phyloP scores from a whole-genome alignment of 2,888 invertebrate genomes.

The Elmis aenea region DNA sequence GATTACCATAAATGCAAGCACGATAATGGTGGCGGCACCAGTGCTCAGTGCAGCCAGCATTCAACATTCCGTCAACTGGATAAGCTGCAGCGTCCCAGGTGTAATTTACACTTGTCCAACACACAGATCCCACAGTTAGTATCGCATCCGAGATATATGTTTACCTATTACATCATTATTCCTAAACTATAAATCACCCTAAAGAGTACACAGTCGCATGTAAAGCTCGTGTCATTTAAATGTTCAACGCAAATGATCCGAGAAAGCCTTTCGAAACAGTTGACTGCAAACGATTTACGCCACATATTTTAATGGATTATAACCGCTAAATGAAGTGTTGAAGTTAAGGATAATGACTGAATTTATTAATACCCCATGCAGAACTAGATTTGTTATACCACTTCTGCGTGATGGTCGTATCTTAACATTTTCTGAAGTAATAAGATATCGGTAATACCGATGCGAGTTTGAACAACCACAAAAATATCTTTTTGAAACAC shows the following conservation, averaged over 20 bases:
- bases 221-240: conserved; percentile 14
- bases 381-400: too few relatives aligned
- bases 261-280: conserved; percentile 10
- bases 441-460: too few relatives aligned
- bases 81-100: conserved; percentile 28
- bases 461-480: too few relatives aligned
- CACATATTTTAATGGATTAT: conserved; percentile 20
- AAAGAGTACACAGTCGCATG: conserved; percentile 13
- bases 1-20: conserved; percentile 18
- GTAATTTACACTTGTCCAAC: conserved; percentile 37
- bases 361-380: too few relatives aligned
- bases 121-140: conserved; percentile 30
- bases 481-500: too few relatives aligned
- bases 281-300: conserved; percentile 17
- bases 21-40: conserved; percentile 14
- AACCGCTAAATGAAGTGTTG: conserved; percentile 22
- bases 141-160: conserved; percentile 23
- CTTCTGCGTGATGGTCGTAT: too few relatives aligned
- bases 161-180: conserved; percentile 32
- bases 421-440: too few relatives aligned
- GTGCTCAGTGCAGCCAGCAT: too few relatives aligned
- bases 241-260: conserved; percentile 11
- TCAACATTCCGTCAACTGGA: conserved; percentile 26
- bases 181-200: conserved; percentile 28
- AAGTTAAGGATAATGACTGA: too few relatives aligned